Conservation (phyloP, 2,113 vertebrate species). For the Zonotrichia leucophrys region DNA sequence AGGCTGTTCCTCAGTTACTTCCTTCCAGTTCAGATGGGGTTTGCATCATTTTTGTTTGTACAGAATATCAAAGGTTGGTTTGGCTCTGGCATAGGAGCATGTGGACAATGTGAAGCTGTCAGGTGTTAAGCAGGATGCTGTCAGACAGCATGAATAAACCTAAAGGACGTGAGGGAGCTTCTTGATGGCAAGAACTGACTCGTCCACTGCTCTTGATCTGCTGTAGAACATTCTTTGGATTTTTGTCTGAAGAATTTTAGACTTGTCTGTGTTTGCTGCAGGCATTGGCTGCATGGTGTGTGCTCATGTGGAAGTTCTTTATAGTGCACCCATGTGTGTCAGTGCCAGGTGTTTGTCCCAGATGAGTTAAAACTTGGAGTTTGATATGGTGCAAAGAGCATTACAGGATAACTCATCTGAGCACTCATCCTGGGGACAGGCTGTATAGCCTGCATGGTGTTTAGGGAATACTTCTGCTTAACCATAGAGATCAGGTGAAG, state of each 20-base stretch:
- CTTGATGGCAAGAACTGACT: neutral
- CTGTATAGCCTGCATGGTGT: neutral
- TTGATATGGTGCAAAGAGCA: neutral
- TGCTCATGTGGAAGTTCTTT: neutral
- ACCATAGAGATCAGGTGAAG: neutral
- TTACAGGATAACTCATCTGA: neutral
- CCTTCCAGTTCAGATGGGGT: neutral
- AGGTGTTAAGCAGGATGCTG: neutral
- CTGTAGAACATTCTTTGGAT: neutral
- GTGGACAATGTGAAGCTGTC: neutral
- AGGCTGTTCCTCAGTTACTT: neutral
- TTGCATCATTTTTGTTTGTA: neutral
- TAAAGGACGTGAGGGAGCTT: neutral
- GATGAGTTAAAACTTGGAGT: neutral
- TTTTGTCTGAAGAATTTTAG: neutral
- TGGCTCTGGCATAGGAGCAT: neutral
- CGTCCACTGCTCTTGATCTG: neutral
- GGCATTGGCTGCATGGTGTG: neutral
- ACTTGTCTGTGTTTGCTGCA: neutral
- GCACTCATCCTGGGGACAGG: neutral
- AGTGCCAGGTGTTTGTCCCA: neutral
- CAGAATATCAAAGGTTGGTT: neutral
- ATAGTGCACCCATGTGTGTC: neutral
- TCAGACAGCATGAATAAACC: neutral
- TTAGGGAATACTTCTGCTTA: neutral